Evolutionary conservation across 1,140 invertebrate genomes (phyloP).

Genomic region (Ostrea edulis): DNA sequence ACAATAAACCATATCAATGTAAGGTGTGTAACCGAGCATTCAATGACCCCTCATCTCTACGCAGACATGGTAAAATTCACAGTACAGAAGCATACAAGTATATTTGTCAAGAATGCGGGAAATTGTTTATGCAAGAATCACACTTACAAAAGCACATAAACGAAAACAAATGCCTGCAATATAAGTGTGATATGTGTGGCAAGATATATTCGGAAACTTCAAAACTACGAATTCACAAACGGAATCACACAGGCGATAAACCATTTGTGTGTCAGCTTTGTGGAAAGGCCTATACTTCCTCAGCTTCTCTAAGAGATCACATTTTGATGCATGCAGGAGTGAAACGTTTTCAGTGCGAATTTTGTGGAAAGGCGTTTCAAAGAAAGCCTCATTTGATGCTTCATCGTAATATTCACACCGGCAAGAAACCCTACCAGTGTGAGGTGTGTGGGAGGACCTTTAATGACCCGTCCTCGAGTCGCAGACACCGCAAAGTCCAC

Average conservation of each 20-base stretch:
- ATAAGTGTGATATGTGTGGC: slow-evolving; percentile 47
- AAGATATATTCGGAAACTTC: slow-evolving; percentile 40
- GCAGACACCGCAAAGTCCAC: not conserved
- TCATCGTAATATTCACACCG: not conserved
- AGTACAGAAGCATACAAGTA: not conserved
- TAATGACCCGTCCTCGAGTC: not conserved
- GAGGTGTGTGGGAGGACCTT: not conserved
- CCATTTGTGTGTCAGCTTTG: slow-evolving; percentile 86
- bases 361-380: slow-evolving; percentile 17
- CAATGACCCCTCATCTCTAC: not conserved
- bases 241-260: slow-evolving; percentile 66
- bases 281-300: not conserved
- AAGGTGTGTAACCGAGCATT: not conserved
- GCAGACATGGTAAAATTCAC: not conserved
- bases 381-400: not conserved
- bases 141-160: slow-evolving; percentile 38
- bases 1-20: not conserved
- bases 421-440: not conserved
- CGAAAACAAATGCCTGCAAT: slow-evolving; percentile 39
- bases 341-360: not conserved
- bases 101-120: not conserved
- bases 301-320: not conserved
- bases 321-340: slow-evolving; percentile 17
- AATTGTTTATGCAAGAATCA: not conserved
- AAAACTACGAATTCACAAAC: slow-evolving; percentile 21